phyloP scores from a whole-genome alignment of 2,113 vertebrate species.

The mouse (Mus musculus) region DNA sequence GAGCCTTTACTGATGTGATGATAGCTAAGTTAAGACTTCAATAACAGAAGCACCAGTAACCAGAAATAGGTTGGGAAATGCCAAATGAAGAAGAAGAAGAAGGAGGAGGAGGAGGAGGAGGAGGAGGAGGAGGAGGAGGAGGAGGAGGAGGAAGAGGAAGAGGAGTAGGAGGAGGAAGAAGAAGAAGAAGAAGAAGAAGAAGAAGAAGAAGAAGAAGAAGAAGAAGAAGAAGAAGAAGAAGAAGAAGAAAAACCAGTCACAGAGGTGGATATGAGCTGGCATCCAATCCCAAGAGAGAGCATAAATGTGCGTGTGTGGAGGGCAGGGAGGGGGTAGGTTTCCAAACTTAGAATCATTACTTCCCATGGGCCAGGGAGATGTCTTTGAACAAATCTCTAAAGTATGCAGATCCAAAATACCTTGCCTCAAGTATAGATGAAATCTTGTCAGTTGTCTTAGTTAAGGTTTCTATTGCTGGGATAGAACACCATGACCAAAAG shows the following conservation, averaged over 20 bases:
- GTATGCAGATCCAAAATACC: conserved; percentile 28
- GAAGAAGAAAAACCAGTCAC: background rate
- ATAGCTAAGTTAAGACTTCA: conserved; percentile 15
- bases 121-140: too few species aligned
- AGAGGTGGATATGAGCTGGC: background rate
- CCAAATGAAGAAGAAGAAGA: background rate
- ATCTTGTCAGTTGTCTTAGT: conserved; percentile 16
- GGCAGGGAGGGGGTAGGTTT: background rate
- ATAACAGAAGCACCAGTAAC: background rate
- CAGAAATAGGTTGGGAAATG: conserved; percentile 36
- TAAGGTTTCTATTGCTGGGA: background rate
- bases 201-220: too few species aligned
- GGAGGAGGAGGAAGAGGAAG: too few species aligned
- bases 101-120: too few species aligned
- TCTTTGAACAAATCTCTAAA: conserved; percentile 32
- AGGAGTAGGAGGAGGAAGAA: too few species aligned
- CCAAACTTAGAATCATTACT: conserved; percentile 17
- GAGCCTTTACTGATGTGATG: background rate
- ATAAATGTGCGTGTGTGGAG: background rate
- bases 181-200: too few species aligned
- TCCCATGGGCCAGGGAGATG: background rate
- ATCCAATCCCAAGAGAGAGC: background rate
- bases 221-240: rapidly evolving
- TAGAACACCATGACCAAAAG: background rate
- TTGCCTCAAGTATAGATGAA: background rate